Conservation (phyloP, 2,113 vertebrate genomes). For the Chamaetylas fuelleborni region DNA sequence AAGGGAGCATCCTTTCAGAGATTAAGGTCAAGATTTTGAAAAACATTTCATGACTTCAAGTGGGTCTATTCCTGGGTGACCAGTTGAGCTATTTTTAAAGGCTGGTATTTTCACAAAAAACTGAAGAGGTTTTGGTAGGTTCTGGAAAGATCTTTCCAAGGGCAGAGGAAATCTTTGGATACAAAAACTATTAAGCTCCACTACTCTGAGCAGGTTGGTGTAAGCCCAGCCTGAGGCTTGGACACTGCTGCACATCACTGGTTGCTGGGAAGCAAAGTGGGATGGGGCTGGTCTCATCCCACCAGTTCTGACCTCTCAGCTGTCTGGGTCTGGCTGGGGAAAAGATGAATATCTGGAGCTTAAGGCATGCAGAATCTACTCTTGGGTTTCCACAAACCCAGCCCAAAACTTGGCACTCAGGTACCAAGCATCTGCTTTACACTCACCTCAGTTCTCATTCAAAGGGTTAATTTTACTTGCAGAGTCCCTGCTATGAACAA, state of each 20-base stretch:
- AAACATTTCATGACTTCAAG: not conserved
- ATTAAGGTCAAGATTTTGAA: not conserved
- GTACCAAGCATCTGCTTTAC: not conserved
- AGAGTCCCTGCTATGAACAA: not conserved
- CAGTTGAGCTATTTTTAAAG: not conserved
- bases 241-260: not conserved
- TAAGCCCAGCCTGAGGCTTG: not conserved
- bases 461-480: constrained; percentile 7
- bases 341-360: not conserved
- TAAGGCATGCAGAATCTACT: not conserved
- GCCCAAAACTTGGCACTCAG: not conserved
- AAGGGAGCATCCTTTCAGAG: not conserved
- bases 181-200: not conserved
- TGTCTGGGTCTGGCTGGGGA: not conserved
- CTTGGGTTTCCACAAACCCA: not conserved
- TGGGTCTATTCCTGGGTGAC: not conserved
- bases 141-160: not conserved
- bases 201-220: not conserved
- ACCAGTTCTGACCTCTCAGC: not conserved
- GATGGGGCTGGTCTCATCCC: not conserved
- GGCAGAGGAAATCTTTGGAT: not conserved
- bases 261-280: not conserved
- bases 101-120: not conserved
- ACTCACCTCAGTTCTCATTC: not conserved
- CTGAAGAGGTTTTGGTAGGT: not conserved